Conservation (phyloP, 2,888 invertebrate species). For the Nomada lathburiana region DNA sequence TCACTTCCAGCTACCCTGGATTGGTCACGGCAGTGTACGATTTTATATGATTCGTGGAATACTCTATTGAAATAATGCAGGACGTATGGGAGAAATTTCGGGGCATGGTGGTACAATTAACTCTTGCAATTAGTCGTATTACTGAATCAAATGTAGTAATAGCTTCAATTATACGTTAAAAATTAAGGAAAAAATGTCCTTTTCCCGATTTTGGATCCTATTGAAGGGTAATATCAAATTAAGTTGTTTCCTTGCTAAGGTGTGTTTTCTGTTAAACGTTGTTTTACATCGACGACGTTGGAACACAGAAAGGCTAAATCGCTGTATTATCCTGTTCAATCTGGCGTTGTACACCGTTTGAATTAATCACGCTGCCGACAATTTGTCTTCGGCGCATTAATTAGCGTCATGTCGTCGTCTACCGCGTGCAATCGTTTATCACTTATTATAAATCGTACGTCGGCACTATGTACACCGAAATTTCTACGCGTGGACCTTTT, state of each 20-base stretch:
- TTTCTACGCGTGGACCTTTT: neutral
- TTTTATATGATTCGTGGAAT: too few species aligned
- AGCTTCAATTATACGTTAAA: too few species aligned
- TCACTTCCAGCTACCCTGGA: too few species aligned
- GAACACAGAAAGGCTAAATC: slow-evolving; percentile 1
- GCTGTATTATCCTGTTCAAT: neutral
- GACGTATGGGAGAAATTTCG: too few species aligned
- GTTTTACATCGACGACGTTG: neutral
- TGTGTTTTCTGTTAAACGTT: too few species aligned
- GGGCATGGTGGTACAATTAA: too few species aligned
- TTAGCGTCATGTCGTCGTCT: slow-evolving; percentile 16
- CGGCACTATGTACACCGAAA: neutral
- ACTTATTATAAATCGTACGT: slow-evolving; percentile 18
- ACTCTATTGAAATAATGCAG: neutral
- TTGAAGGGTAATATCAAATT: too few species aligned
- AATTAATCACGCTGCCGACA: slow-evolving; percentile 26
- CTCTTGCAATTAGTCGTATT: too few species aligned
- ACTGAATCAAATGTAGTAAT: too few species aligned
- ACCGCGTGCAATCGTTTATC: slow-evolving; percentile 11
- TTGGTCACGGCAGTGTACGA: neutral
- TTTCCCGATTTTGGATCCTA: too few species aligned
- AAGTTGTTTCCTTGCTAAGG: too few species aligned
- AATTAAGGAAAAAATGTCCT: too few species aligned
- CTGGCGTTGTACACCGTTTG: neutral
- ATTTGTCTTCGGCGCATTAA: slow-evolving; percentile 28